Base-by-base conservation (phyloP, 1,140 invertebrate genomes). In the Drosophila gunungcola region DNA sequence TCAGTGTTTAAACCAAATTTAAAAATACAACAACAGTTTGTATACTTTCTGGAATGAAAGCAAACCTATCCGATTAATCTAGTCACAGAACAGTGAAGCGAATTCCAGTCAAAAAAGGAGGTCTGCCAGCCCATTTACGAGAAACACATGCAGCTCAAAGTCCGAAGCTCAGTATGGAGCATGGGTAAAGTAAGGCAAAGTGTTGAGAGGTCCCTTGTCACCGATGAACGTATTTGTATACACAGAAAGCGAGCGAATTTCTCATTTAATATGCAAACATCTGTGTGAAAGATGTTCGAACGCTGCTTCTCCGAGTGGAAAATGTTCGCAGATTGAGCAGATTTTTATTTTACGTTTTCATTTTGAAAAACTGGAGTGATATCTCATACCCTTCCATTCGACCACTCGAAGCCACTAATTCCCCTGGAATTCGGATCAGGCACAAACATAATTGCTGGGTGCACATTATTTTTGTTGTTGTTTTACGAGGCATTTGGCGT, bases 191-290 rank as follows among this genome's bases (percentile, higher is more conserved):
- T 60, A 41, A 73, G 57, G 34, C 55, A 51, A 60, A 65, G 72
- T 74, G 72, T 73, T 74, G 72, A 74, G 62, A 73, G 51, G 60
- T 61, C 69, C 34, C 43, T 55, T 74, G 72, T 74, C 72, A 53
- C 67, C 56, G 60, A 65, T 48, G 12, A 11, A 42, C 42, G 11
- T 6, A 16, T 54, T 55, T 57, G 55, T 62, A 13, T 32, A 36
- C 38, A 51, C 64, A 64, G 16, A 52, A 61, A 39, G 49, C 70
- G 49, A 36, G 58, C 56, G 25, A 41, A 62, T 48, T 27, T 68
- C 49, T 74, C 60, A 52, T 52, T 74, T 49, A 64, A 74, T 75
- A 74, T 75, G 73, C 70, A 74, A 74, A 75, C 73, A 75, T 74
- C 52, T 75, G 73, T 74, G 73, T 56, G 34, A 64, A 75, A 75